Percentiles rank a stretch among this genome's conserved stretches.
These are phyloP conservation scores for Muscicapa comitata DNA, from an alignment of 2,797 vertebrate genomes.

Conservation along the genomic window DNA sequence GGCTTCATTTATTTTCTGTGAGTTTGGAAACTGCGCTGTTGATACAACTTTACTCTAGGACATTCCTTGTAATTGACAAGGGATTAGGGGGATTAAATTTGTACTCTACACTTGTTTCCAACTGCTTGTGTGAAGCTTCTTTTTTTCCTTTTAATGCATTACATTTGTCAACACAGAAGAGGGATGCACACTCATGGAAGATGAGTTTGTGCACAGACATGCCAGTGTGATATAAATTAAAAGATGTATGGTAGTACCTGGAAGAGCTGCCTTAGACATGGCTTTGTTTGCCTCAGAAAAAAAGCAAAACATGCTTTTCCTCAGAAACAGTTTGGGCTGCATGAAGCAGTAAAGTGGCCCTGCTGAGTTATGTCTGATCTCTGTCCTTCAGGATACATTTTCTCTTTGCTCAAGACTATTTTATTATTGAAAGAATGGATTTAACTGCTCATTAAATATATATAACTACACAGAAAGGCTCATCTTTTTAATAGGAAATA, in stretches of 20 bases:
- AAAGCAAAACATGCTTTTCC: not conserved
- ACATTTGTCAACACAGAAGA: not conserved
- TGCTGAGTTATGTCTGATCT: not conserved
- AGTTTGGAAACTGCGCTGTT: not conserved
- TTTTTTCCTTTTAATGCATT: not conserved
- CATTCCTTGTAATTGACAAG: not conserved
- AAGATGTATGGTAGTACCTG: not conserved
- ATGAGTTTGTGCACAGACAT: not conserved
- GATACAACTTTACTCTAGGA: not conserved
- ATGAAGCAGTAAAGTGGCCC: not conserved
- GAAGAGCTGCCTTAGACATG: not conserved
- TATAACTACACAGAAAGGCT: not conserved
- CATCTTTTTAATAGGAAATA: not conserved
- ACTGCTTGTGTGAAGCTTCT: not conserved
- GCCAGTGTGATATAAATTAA: not conserved
- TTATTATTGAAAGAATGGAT: not conserved
- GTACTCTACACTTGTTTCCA: conserved; percentile 11
- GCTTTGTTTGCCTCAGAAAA: not conserved
- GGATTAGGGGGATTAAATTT: conserved; percentile 36
- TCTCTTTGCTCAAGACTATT: not conserved
- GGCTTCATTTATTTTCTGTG: not conserved
- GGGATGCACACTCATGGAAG: not conserved
- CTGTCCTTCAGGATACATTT: not conserved
- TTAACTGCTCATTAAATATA: not conserved
- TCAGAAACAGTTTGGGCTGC: not conserved